Evolutionary conservation across 2,888 invertebrate species (phyloP).

Genomic region (Meta bourneti): DNA sequence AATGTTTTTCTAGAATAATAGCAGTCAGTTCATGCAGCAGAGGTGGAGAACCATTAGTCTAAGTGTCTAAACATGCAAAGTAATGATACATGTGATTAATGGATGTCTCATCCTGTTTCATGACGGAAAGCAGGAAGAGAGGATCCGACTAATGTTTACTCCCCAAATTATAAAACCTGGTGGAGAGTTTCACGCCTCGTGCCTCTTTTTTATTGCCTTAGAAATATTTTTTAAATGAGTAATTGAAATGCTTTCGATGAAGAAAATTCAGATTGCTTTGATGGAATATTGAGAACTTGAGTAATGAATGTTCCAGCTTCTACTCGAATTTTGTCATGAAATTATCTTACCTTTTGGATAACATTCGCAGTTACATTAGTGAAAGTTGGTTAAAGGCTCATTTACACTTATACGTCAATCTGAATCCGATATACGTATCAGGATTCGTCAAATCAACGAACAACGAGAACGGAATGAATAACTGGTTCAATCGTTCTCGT

Average conservation of each 20-base stretch:
- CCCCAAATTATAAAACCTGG: neutral
- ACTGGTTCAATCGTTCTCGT: too few species aligned
- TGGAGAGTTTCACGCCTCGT: neutral
- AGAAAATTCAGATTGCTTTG: neutral
- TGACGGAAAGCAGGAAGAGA: constrained; percentile 14
- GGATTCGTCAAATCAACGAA: too few species aligned
- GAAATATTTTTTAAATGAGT: neutral
- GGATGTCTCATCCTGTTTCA: neutral
- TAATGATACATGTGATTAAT: neutral
- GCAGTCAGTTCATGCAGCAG: neutral
- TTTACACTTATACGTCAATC: too few species aligned
- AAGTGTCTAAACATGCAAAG: constrained; percentile 21
- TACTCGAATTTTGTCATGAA: too few species aligned
- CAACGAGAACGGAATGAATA: too few species aligned
- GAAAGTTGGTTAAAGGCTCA: too few species aligned
- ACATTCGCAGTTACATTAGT: too few species aligned
- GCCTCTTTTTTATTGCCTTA: neutral
- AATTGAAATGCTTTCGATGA: neutral
- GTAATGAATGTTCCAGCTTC: too few species aligned
- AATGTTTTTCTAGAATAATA: constrained; percentile 10
- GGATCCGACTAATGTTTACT: neutral
- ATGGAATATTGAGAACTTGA: too few species aligned
- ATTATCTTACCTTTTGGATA: too few species aligned
- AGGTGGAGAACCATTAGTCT: constrained; percentile 12
- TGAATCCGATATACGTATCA: too few species aligned